phyloP scores from a whole-genome alignment of 2,888 invertebrate genomes.

The Philonicus albiceps region DNA sequence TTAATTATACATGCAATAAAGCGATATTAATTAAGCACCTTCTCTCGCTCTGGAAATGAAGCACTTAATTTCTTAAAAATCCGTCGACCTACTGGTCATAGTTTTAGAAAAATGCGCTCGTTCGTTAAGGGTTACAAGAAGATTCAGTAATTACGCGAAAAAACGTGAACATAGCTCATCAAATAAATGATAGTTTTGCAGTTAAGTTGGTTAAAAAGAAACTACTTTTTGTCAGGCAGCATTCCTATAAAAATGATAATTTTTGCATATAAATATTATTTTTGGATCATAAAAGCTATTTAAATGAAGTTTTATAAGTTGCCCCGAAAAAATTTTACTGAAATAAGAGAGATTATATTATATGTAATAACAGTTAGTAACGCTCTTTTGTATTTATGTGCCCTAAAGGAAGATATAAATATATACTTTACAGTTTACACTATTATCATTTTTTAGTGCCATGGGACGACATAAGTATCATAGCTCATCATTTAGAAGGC shows the following conservation, averaged over 20 bases:
- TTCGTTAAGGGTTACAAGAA: not conserved
- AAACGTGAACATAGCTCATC: not conserved
- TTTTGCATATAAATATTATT: not conserved
- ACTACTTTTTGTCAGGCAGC: no score
- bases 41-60: no score
- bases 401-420: not conserved
- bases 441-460: not conserved
- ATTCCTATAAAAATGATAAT: no score
- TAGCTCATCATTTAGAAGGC: not conserved
- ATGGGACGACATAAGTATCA: not conserved
- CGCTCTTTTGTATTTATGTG: not conserved
- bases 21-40: no score
- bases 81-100: no score
- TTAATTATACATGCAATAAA: no score
- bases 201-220: not conserved
- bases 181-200: not conserved
- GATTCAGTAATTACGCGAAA: not conserved
- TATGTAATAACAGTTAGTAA: not conserved
- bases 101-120: no score
- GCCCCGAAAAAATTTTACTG: not conserved
- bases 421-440: not conserved
- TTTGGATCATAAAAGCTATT: not conserved
- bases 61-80: no score
- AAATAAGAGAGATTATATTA: not conserved
- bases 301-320: not conserved